phyloP scores from a whole-genome alignment of 1,140 invertebrate species.

The Chlorops oryzae region DNA sequence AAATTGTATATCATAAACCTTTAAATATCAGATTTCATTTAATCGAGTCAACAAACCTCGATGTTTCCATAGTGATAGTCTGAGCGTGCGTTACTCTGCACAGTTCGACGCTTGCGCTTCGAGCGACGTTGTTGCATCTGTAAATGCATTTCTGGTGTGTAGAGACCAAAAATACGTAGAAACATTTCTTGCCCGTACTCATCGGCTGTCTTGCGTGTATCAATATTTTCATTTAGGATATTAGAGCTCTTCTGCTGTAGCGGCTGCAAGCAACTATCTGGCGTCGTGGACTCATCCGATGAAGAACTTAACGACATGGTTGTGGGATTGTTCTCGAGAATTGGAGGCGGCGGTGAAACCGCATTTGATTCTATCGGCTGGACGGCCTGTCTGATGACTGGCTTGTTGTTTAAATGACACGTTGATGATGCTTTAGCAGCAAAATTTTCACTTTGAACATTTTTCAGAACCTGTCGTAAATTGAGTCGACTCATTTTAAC shows the following conservation, averaged over 20 bases:
- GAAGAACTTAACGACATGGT: constrained; percentile 21
- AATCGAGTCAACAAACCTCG: constrained; percentile 25
- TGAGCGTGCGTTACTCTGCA: constrained; percentile 36
- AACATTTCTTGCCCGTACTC: constrained; percentile 42
- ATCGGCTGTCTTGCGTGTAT: constrained; percentile 22
- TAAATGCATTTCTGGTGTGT: constrained; percentile 30
- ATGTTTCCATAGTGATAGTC: constrained; percentile 46
- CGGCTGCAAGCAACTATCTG: constrained; percentile 27
- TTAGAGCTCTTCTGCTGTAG: constrained; percentile 23
- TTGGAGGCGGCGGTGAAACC: no score
- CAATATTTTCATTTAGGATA: no score
- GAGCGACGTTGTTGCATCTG: constrained; percentile 40
- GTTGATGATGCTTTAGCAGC: no score
- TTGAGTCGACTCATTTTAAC: constrained; percentile 30
- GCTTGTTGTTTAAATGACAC: no score
- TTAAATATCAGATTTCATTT: no score
- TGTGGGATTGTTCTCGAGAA: no score
- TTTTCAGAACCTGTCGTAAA: constrained; percentile 34
- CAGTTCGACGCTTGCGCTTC: constrained; percentile 39
- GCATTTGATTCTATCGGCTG: no score
- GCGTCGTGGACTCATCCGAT: constrained; percentile 30
- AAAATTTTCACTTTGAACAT: constrained; percentile 23
- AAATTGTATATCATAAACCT: no score
- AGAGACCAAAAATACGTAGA: constrained; percentile 34
- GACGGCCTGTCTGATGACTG: no score